Percentiles rank a stretch among this genome's conserved stretches.
phyloP scores from a whole-genome alignment of 2,888 invertebrate genomes.

The Seira ritae region DNA sequence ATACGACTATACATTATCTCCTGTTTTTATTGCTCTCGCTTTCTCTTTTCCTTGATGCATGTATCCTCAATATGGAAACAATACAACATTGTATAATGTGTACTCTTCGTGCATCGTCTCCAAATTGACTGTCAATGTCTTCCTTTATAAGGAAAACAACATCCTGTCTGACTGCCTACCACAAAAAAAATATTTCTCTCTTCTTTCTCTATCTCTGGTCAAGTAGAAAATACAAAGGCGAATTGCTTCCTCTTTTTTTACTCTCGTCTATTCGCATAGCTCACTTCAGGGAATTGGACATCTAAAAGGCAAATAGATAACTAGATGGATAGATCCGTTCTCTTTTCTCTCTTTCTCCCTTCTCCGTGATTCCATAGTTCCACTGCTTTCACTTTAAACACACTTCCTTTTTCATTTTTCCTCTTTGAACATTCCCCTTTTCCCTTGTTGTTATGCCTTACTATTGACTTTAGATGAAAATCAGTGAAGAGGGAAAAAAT shows the following conservation, averaged over 20 bases:
- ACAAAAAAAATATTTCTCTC: neutral
- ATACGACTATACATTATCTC: neutral
- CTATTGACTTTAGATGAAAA: slow-evolving; percentile 4
- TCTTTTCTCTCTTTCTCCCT: neutral
- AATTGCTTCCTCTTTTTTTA: neutral
- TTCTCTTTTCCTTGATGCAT: neutral
- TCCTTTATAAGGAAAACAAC: slow-evolving; percentile 14
- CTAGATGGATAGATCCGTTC: slow-evolving; percentile 14
- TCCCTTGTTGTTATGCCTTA: neutral
- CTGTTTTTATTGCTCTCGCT: no score
- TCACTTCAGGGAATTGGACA: slow-evolving; percentile 45
- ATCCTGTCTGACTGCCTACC: neutral
- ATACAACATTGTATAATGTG: neutral
- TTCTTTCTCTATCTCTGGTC: neutral
- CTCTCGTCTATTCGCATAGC: slow-evolving; percentile 26
- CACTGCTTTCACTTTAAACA: slow-evolving; percentile 7
- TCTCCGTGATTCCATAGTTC: neutral
- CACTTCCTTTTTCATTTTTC: slow-evolving; percentile 3
- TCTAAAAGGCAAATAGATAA: slow-evolving; percentile 55
- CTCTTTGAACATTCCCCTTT: neutral
- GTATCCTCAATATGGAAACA: neutral
- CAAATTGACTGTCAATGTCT: slow-evolving; percentile 14
- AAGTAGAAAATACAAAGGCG: slow-evolving; percentile 2
- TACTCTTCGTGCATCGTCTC: neutral
- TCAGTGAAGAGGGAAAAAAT: neutral